Evolutionary conservation across 2,113 vertebrate genomes (phyloP), one percentile per base, ranked within the genome.

Genomic region (Carassius carassius): DNA sequence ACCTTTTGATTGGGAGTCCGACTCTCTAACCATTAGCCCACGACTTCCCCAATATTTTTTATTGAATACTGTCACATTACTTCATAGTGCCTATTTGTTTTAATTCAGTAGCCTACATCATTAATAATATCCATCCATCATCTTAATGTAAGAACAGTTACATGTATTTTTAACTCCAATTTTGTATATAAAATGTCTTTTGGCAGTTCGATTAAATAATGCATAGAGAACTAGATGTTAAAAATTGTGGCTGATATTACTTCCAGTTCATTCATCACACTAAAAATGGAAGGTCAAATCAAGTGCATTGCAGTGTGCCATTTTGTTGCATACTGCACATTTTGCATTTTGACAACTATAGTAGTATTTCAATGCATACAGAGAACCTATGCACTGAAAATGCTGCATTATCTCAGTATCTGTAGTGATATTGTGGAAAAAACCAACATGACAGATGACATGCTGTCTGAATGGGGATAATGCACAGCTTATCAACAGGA

Each of bases 401-500:
- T 37, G 29, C 29, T 10, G 76, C 17, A 21, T 78, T 60, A 78
- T 78, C 32, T 60, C 9, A n/a, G 32, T n/a, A 76, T 54, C 13
- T 76, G 73, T 3, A 76, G 23, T 19, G 44, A 54, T 4, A 51
- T 13, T 17, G n/a, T 17, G n/a, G 16, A 51, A 75, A 75, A 75
- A 9, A n/a, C 13, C 14, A 21, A 54, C 75, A 58, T 32, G 51
- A 78, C 54, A 78, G 54, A 35, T 13, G 11, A 41, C 54, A 60
- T 54, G 75, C 21, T 58, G 9, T 78, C 51, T 37, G 51, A 78
- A 29, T 78, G 44, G 25, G 29, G 44, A 77, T 1, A 51, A 77
- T 54, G 19, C 3, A 1, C 19, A n/a, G 51, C 76, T 78, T 78
- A 78, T 78, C 76, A 60, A 41, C 6, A 60, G 29, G 74, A 76